Base-by-base conservation (phyloP, 2,797 vertebrate genomes). In the Mionectes olivaceus region DNA sequence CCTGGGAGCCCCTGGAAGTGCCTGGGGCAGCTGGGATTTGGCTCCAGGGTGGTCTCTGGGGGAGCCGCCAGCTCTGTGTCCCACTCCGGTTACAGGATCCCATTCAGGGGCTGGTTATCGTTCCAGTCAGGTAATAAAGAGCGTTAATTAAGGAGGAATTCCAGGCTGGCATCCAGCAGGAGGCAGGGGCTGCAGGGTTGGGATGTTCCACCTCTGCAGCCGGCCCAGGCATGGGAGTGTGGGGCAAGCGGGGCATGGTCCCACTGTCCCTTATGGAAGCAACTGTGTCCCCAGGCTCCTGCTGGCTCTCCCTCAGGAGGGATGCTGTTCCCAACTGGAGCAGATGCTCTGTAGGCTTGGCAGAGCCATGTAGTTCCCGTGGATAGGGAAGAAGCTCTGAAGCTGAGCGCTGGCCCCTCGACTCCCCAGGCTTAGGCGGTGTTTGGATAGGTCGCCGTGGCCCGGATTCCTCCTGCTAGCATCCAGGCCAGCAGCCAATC, bases 121-220 rank as follows among this genome's bases (percentile, higher is more conserved):
- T 98, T 97, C 94, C 65, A 56, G 93, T 60, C 97, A 97, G 97
- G 97, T 98, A 97, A 97, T 98, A 98, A 98, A 98, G 96, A 86
- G 88, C 70, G 28, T 96, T 97, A 91, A 97, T 97, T 96, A 97
- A 91, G 63, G 85, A 95, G 95, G 94, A 97, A 97, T 97, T 95
- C 93, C 71, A 89, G 93, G 69, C 83, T 3, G 8, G 35, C 37
- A 35, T 89, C 90, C 77, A 47, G 19, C 43, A 33, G 28, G 85
- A 90, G 52, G n/a, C 14, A 10, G 61, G 56, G 84, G 63, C 87
- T 44, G 49, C 1, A 2, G 19, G 27, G 77, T 76, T 9, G 76
- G 53, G 37, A 23, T 22, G 21, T 33, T 35, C 53, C 44, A 49
- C 8, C 24, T 10, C 50, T 68, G 44, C 0, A 0, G 19, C 11